phyloP scores from a whole-genome alignment of 2,113 vertebrate genomes.

The Neoarius graeffei region DNA sequence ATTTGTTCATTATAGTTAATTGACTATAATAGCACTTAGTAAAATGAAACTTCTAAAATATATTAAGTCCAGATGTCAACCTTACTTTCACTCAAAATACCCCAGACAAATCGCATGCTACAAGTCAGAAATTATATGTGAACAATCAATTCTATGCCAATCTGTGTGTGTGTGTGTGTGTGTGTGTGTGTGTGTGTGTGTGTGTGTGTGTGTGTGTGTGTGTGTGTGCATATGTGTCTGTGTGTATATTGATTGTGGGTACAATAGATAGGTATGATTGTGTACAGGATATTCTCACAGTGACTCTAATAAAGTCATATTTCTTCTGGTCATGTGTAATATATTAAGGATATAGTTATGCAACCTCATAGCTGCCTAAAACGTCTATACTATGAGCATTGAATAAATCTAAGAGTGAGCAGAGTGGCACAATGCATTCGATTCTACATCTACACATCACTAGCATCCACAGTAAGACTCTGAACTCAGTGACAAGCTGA shows the following conservation, averaged over 20 bases:
- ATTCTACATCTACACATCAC: not conserved
- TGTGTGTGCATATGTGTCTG: not conserved
- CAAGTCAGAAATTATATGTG: not conserved
- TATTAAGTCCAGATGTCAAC: slow-evolving; percentile 21
- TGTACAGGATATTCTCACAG: not conserved
- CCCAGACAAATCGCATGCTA: not conserved
- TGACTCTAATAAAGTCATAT: not conserved
- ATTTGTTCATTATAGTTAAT: slow-evolving; percentile 45
- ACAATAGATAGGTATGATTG: not conserved
- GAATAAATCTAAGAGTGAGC: not conserved
- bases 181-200: not conserved
- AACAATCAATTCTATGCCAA: not conserved
- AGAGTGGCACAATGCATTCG: not conserved
- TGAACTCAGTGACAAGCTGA: slow-evolving; percentile 4
- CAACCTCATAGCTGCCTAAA: not conserved
- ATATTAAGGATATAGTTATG: not conserved
- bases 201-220: not conserved
- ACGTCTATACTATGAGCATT: not conserved
- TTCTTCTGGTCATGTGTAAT: not conserved
- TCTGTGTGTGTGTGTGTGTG: not conserved
- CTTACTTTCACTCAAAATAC: not conserved
- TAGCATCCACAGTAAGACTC: not conserved
- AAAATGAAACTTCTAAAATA: slow-evolving; percentile 41
- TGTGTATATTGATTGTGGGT: not conserved
- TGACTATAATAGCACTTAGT: slow-evolving; percentile 37